Percentiles rank a stretch among this genome's conserved stretches.
phyloP scores from a whole-genome alignment of 2,113 vertebrate genomes.

The Catharus fuscescens region DNA sequence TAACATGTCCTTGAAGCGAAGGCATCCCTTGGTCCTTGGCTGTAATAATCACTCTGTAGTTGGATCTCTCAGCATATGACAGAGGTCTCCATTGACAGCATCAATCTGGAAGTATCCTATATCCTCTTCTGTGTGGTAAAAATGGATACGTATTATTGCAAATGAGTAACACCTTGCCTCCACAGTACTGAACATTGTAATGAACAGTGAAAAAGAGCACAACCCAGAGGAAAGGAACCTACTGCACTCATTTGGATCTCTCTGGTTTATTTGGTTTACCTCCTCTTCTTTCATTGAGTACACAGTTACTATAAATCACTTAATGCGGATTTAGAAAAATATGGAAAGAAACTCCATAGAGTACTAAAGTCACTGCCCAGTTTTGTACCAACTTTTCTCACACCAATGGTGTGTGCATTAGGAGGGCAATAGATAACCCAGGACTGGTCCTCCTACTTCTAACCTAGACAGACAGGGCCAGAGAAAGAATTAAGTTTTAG shows the following conservation, averaged over 20 bases:
- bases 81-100: conserved; percentile 79
- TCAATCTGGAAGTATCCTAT: conserved; percentile 84
- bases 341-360: neutral
- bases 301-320: neutral
- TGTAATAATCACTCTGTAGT: conserved; percentile 78
- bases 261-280: neutral
- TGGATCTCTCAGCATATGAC: conserved; percentile 50
- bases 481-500: neutral
- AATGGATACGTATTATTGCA: neutral
- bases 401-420: neutral
- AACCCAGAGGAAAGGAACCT: neutral
- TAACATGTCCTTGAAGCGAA: conserved; percentile 75
- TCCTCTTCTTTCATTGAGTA: neutral
- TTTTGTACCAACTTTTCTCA: neutral
- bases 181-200: neutral
- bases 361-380: neutral
- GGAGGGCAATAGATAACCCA: neutral
- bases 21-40: conserved; percentile 82
- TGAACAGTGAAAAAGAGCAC: neutral
- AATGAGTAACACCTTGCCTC: neutral
- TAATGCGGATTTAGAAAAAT: neutral
- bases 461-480: neutral
- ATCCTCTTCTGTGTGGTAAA: conserved; percentile 64
- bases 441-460: neutral
- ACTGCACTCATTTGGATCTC: neutral